Conservation (phyloP, 2,113 vertebrate species). For the Rutilus rutilus region DNA sequence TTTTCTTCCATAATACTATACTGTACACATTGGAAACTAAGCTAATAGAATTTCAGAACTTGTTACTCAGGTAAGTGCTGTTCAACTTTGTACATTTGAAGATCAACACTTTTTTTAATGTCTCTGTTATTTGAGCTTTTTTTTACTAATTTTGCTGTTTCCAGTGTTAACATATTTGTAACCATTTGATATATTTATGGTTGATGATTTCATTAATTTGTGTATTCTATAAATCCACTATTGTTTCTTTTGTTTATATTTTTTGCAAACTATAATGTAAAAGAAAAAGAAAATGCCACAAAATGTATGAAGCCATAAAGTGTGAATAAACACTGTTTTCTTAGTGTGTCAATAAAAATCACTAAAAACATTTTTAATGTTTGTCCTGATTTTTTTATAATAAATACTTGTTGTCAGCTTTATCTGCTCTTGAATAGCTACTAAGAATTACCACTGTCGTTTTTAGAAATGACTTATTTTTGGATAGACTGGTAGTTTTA, state of each 20-base stretch:
- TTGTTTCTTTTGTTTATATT: neutral
- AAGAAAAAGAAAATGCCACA: neutral
- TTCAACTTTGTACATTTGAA: conserved; percentile 40
- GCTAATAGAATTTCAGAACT: neutral
- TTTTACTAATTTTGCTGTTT: neutral
- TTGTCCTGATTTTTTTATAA: neutral
- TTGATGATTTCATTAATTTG: neutral
- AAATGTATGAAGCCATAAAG: conserved; percentile 17
- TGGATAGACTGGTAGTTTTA: no score
- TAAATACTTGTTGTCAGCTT: neutral
- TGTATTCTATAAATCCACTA: neutral
- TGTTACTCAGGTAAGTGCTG: conserved; percentile 50
- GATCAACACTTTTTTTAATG: neutral
- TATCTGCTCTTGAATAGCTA: neutral
- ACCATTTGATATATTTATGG: conserved; percentile 35
- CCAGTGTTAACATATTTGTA: conserved; percentile 16
- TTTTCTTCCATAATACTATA: neutral
- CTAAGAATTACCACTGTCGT: neutral
- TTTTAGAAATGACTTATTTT: neutral
- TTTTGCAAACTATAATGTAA: neutral
- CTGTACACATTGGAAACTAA: neutral
- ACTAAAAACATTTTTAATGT: neutral
- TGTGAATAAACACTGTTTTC: neutral
- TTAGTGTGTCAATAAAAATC: conserved; percentile 18
- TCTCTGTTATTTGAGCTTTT: neutral